Percentiles rank a stretch among this genome's conserved stretches.
These are phyloP conservation scores for Drosophila ezoana DNA, from an alignment of 2,888 invertebrate species.

Conservation along the genomic window DNA sequence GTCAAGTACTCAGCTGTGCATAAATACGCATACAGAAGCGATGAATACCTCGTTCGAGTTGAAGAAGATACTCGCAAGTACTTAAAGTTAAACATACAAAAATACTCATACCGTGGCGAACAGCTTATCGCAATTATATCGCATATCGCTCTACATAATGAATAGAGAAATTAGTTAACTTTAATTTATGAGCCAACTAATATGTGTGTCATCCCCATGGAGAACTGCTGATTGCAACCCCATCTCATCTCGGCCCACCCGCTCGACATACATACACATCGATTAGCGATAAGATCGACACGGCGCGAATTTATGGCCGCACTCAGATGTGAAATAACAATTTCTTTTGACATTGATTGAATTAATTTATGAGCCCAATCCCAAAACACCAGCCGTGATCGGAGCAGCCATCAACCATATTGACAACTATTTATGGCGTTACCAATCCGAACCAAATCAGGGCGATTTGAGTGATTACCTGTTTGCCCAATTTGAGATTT, in stretches of 20 bases:
- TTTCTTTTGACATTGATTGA: conserved; percentile 75
- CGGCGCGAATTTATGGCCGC: conserved; percentile 35
- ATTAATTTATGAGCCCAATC: conserved; percentile 64
- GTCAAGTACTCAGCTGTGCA: neutral
- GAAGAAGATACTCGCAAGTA: neutral
- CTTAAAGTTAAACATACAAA: neutral
- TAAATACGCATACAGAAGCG: neutral
- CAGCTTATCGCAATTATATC: conserved; percentile 32
- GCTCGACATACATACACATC: conserved; percentile 50
- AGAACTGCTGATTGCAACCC: conserved; percentile 11
- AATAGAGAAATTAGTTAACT: conserved; percentile 32
- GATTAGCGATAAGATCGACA: conserved; percentile 75
- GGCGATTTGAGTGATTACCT: conserved; percentile 72
- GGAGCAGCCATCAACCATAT: conserved; percentile 12
- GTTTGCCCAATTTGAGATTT: conserved; percentile 72
- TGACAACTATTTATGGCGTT: conserved; percentile 58
- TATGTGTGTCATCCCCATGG: conserved; percentile 47
- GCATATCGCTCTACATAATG: conserved; percentile 19
- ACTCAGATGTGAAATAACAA: conserved; percentile 55
- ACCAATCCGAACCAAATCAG: conserved; percentile 66
- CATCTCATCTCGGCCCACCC: conserved; percentile 25
- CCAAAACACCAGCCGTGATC: conserved; percentile 9
- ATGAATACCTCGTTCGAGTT: neutral
- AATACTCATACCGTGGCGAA: neutral
- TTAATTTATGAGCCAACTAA: conserved; percentile 57